Conservation (phyloP, 2,797 vertebrate genomes). For the Syngnathus acus region DNA sequence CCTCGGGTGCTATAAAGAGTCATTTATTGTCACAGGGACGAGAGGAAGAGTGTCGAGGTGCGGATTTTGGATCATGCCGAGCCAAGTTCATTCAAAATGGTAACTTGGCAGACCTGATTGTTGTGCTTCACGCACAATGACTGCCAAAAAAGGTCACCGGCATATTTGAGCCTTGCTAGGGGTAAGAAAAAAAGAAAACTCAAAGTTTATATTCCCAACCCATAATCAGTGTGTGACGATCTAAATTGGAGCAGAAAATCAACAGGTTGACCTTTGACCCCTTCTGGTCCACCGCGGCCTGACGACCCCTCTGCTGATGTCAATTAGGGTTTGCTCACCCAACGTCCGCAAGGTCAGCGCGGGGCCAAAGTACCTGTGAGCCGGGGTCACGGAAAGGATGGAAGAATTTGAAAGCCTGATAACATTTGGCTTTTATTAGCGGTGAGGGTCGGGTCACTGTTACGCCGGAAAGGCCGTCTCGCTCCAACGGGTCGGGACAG, state of each 20-base stretch:
- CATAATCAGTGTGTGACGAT: conserved; percentile 33
- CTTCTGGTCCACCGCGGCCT: conserved; percentile 22
- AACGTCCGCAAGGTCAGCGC: conserved; percentile 38
- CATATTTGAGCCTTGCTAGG: conserved; percentile 8
- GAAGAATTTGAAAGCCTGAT: conserved; percentile 35
- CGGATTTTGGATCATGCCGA: not conserved
- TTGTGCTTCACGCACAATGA: conserved; percentile 1
- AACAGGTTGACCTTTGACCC: conserved; percentile 48
- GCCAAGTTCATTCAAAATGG: not conserved
- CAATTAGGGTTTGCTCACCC: conserved; percentile 38
- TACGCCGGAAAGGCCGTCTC: conserved; percentile 23
- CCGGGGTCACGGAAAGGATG: conserved; percentile 31
- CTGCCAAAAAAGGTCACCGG: conserved; percentile 8
- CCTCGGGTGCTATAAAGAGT: conserved; percentile 23
- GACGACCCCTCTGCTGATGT: conserved; percentile 30
- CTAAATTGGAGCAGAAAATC: conserved; percentile 55
- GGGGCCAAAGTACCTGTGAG: conserved; percentile 54
- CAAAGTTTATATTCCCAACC: not conserved
- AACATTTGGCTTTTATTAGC: conserved; percentile 53
- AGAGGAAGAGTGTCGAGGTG: conserved; percentile 9
- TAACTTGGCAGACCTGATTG: not conserved
- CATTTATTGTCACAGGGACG: conserved; percentile 30
- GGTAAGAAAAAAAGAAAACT: conserved; percentile 5
- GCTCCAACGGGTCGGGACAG: conserved; percentile 15
- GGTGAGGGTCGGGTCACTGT: conserved; percentile 41